Evolutionary conservation across 2,797 vertebrate species (phyloP).

Genomic region (Gouania willdenowi): DNA sequence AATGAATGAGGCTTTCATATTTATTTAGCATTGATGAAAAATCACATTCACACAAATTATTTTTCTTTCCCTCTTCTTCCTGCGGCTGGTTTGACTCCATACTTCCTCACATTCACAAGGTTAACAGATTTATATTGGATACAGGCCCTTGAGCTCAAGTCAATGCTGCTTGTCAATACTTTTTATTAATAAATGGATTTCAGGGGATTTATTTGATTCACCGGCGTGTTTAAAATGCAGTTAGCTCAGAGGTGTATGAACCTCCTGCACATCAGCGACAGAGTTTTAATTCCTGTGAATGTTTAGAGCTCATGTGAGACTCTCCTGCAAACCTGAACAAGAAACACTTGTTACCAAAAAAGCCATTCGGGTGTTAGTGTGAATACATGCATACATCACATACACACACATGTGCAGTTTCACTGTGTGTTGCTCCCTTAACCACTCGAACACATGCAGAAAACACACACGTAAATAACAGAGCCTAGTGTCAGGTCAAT

Average conservation of each 20-base stretch:
- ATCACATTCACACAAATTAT: not conserved
- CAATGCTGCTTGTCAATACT: constrained; percentile 52
- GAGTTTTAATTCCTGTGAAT: not conserved
- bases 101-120: constrained; percentile 32
- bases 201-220: constrained; percentile 54
- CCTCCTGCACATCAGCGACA: constrained; percentile 5
- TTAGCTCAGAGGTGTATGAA: constrained; percentile 8
- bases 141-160: constrained; percentile 37
- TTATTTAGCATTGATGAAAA: no score
- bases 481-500: constrained; percentile 9
- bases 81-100: constrained; percentile 18
- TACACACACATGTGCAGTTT: no score
- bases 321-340: not conserved
- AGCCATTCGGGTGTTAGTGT: no score
- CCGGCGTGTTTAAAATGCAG: constrained; percentile 29
- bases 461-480: not conserved
- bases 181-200: constrained; percentile 63
- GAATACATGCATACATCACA: no score
- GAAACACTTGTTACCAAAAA: not conserved
- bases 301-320: constrained; percentile 1
- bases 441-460: constrained; percentile 3
- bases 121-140: constrained; percentile 51
- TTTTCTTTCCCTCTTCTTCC: not conserved
- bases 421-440: not conserved
- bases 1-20: no score